Evolutionary conservation across 2,113 vertebrate species (phyloP), one percentile per base, ranked within the genome.

Genomic region (Rhadina sibilatrix): DNA sequence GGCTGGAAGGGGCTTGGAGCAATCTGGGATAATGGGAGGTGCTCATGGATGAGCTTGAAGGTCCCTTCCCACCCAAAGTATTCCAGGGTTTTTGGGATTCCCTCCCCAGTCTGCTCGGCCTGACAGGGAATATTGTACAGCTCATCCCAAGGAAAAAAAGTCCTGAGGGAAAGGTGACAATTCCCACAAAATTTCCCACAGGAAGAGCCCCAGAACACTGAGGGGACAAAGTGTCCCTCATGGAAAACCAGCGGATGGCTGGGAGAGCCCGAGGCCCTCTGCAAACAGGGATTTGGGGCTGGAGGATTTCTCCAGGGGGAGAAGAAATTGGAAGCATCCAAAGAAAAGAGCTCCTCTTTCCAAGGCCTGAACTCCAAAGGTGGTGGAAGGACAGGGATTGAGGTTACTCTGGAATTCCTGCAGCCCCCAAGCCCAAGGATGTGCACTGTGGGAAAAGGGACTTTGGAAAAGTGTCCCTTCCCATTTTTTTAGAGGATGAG

Each of bases 51-150:
- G 22, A 38, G 17, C 33, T 23, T 7, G 28, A 9, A 12, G 49
- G 23, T 47, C 9, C n/a, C 40, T 47, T 23, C n/a, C 3, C 3
- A 33, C 11, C 56, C 68, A 54, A 84, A 54, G 15, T 59, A 8
- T 23, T 5, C 28, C 19, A 53, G n/a, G 14, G 15, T 22, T 47
- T 19, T 19, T 3, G 30, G 40, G 15, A 57, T 52, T 74, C 74
- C 59, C n/a, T 83, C n/a, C 88, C 42, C 35, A 52, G 21, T 23
- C 30, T 1, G 0, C 47, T 33, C 0, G 0, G 22, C 21, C 0
- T 17, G 37, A 17, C 33, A 61, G 23, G 56, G 6, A 46, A 85
- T 84, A 23, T 3, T 12, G 19, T 1, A 12, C 72, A 85, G 22
- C 18, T 33, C 60, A 40, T 46, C 56, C 19, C 54, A n/a, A 0